Evolutionary conservation across 1,140 invertebrate genomes (phyloP).

Genomic region (Hesperophylax magnus): DNA sequence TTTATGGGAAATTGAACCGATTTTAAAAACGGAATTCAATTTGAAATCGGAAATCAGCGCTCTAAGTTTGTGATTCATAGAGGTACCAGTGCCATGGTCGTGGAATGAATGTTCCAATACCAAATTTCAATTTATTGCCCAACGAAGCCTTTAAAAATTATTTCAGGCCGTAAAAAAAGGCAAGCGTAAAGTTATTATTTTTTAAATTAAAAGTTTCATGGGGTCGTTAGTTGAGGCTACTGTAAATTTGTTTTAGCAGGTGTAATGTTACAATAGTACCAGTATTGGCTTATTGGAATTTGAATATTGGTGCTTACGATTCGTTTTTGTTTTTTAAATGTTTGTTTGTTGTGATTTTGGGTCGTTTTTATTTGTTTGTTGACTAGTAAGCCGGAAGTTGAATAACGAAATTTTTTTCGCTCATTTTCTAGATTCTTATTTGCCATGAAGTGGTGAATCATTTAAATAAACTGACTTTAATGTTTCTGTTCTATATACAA

Average conservation of each 20-base stretch:
- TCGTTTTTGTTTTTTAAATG: no score
- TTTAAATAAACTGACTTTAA: no score
- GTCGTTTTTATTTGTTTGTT: no score
- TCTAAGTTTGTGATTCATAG: not conserved
- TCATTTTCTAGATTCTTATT: no score
- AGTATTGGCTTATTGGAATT: not conserved
- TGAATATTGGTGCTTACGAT: not conserved
- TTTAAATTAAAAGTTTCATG: not conserved
- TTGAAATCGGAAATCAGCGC: constrained; percentile 10
- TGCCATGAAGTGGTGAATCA: no score
- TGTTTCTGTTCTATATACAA: no score
- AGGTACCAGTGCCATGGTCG: not conserved
- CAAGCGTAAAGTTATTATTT: not conserved
- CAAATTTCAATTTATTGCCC: constrained; percentile 11
- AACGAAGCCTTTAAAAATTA: not conserved
- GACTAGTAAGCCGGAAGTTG: no score
- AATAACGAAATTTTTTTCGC: no score
- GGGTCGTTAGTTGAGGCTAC: not conserved
- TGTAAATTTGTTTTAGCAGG: not conserved
- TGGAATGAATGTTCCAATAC: constrained; percentile 1
- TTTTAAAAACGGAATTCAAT: constrained; percentile 22
- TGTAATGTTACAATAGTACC: not conserved
- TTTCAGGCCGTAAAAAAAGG: not conserved
- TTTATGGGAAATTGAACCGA: not conserved
- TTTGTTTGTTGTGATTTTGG: no score